These are phyloP conservation scores for Glyptemys insculpta DNA, from an alignment of 2,797 vertebrate genomes.

Conservation along the genomic window DNA sequence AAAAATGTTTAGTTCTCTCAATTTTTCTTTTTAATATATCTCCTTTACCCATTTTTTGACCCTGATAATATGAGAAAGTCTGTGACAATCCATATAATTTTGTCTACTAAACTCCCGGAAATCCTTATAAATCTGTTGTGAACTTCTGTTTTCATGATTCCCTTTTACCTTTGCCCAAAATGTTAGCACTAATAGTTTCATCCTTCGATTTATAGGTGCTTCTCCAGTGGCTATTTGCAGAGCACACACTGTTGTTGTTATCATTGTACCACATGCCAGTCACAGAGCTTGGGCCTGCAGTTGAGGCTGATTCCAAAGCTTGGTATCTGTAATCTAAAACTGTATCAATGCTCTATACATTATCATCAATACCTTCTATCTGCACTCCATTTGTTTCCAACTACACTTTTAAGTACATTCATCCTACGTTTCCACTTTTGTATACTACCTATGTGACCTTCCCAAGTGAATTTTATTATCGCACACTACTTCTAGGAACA, in stretches of 20 bases:
- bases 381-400: background rate
- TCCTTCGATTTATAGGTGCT: too few relatives aligned
- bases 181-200: background rate
- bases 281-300: background rate
- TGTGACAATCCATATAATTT: background rate
- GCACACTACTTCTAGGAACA: background rate
- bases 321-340: background rate
- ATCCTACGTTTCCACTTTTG: background rate
- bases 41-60: background rate
- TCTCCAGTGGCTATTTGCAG: too few relatives aligned
- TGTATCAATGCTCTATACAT: background rate
- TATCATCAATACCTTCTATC: background rate
- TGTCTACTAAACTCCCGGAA: background rate
- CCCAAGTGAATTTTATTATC: background rate
- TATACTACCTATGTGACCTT: background rate
- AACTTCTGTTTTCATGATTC: background rate
- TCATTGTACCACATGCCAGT: background rate
- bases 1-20: background rate
- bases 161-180: background rate
- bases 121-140: background rate
- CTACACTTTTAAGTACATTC: background rate
- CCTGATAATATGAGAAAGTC: background rate
- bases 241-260: too few relatives aligned
- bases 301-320: background rate
- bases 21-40: background rate